phyloP scores from a whole-genome alignment of 2,113 vertebrate species.

The Peucedramus taeniatus region DNA sequence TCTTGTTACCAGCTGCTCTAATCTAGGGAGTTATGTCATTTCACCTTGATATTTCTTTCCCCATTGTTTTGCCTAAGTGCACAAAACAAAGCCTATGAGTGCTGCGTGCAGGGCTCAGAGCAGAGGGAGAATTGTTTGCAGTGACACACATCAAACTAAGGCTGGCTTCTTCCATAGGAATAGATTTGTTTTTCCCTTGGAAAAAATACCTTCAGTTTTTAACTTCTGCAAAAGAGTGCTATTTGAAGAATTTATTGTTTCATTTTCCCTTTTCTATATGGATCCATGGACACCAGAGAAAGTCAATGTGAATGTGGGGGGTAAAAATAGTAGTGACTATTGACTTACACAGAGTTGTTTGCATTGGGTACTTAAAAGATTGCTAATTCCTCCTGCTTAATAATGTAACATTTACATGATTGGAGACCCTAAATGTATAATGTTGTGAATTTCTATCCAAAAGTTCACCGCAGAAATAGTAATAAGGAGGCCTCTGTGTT shows the following conservation, averaged over 20 bases:
- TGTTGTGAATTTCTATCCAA: neutral
- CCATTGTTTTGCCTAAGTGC: neutral
- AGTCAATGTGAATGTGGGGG: neutral
- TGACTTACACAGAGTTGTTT: neutral
- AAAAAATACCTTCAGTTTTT: neutral
- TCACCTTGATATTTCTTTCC: constrained; percentile 56
- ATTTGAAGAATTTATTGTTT: constrained; percentile 20
- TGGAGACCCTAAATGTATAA: neutral
- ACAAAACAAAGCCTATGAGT: neutral
- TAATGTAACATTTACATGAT: neutral
- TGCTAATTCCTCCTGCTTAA: neutral
- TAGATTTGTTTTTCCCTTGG: neutral
- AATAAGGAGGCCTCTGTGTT: neutral
- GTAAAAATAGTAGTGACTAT: neutral
- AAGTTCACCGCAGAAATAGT: neutral
- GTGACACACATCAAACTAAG: neutral
- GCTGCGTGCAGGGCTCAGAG: neutral
- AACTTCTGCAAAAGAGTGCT: neutral
- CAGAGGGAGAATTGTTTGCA: neutral
- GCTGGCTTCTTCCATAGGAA: neutral
- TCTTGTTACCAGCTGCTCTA: constrained; percentile 55
- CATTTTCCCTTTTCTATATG: neutral
- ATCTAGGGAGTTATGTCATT: neutral
- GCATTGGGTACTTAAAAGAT: neutral
- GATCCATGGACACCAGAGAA: neutral